Conservation (phyloP, 2,113 vertebrate genomes). For the Ammodytes marinus region DNA sequence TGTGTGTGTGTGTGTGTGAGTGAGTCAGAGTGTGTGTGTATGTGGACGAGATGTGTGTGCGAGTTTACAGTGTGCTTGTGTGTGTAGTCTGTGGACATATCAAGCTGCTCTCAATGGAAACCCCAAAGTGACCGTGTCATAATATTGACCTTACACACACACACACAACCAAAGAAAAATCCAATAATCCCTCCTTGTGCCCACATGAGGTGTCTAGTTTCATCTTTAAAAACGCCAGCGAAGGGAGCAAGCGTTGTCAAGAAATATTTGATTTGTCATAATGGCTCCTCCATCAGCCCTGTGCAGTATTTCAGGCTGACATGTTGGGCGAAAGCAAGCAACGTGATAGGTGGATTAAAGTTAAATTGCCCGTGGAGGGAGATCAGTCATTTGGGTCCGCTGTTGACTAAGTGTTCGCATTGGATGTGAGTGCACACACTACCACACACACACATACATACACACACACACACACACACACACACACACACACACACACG, state of each 20-base stretch:
- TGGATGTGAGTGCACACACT: no score
- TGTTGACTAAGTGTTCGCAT: background rate
- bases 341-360: slow-evolving; percentile 28
- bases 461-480: background rate
- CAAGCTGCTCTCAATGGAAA: slow-evolving; percentile 47
- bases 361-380: background rate
- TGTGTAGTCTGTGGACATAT: background rate
- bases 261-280: slow-evolving; percentile 59
- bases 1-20: background rate
- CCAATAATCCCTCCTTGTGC: slow-evolving; percentile 60
- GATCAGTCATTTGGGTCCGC: slow-evolving; percentile 16
- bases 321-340: background rate
- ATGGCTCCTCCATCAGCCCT: slow-evolving; percentile 12
- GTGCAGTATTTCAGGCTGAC: background rate
- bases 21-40: slow-evolving; percentile 2
- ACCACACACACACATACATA: background rate
- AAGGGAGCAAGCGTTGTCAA: slow-evolving; percentile 35
- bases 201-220: slow-evolving; percentile 63
- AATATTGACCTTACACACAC: slow-evolving; percentile 40
- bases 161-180: slow-evolving; percentile 53
- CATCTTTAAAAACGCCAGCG: slow-evolving; percentile 27
- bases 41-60: slow-evolving; percentile 5
- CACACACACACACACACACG: no score
- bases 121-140: slow-evolving; percentile 41
- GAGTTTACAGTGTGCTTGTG: background rate